Conservation (phyloP, 1,140 invertebrate species). For the Caenorhabditis inopinata region DNA sequence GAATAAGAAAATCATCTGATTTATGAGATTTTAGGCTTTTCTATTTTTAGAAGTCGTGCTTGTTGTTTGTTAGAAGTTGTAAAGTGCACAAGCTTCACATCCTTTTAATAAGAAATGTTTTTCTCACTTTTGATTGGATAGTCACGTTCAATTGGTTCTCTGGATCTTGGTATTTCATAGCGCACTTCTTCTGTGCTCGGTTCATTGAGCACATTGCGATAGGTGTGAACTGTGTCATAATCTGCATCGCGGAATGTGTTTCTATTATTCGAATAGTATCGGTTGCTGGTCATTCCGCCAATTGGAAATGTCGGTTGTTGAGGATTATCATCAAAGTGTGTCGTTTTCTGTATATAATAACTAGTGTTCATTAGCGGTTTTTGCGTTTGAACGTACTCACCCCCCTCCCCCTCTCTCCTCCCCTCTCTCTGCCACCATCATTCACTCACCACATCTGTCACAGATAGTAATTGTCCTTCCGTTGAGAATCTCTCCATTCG, state of each 20-base stretch:
- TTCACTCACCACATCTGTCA: constrained; percentile 31
- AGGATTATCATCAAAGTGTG: constrained; percentile 30
- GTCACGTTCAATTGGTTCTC: neutral
- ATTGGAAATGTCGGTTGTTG: neutral
- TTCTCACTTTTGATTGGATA: neutral
- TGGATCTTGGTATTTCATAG: neutral
- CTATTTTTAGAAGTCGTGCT: no score
- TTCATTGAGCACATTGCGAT: constrained; percentile 4
- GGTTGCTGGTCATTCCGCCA: neutral
- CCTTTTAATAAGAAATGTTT: no score
- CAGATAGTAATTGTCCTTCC: constrained; percentile 20
- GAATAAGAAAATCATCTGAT: no score
- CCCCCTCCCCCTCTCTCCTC: neutral
- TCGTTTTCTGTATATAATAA: constrained; percentile 25
- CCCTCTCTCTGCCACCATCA: neutral
- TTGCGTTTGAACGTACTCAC: no score
- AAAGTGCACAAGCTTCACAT: no score
- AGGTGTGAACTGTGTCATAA: constrained; percentile 27
- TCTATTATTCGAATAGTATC: constrained; percentile 22
- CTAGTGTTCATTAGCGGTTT: neutral
- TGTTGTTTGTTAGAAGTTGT: no score
- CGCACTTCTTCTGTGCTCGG: neutral
- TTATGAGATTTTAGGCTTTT: no score
- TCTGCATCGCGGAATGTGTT: constrained; percentile 1
- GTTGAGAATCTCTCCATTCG: constrained; percentile 18